phyloP scores from a whole-genome alignment of 64 coral and sea anemone genomes.

The Platygyra sinensis region DNA sequence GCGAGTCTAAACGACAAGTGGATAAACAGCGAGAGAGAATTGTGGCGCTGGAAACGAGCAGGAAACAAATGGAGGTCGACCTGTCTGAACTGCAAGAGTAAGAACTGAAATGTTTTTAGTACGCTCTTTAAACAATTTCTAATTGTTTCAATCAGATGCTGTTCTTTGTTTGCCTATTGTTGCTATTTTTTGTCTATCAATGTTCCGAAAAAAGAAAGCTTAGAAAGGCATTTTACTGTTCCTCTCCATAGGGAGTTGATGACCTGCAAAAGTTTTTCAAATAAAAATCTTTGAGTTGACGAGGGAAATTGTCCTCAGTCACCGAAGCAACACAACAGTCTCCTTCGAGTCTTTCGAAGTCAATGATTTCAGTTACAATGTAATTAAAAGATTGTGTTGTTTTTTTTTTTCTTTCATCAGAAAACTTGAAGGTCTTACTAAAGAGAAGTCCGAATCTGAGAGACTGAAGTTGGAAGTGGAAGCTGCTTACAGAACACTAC shows the following conservation, averaged over 20 bases:
- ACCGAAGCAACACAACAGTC: not conserved
- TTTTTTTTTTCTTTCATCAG: constrained; percentile 43
- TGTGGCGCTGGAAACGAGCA: constrained; percentile 62
- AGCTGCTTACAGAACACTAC: constrained; percentile 70
- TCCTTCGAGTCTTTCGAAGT: not conserved
- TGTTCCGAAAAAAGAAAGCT: too few relatives aligned
- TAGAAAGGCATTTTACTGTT: too few relatives aligned
- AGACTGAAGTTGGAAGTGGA: constrained; percentile 74
- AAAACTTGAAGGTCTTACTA: constrained; percentile 67
- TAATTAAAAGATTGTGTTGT: not conserved
- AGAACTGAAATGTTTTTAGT: not conserved
- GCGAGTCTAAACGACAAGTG: constrained; percentile 85
- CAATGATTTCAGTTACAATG: not conserved
- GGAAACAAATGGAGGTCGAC: constrained; percentile 85
- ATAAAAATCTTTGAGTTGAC: too few relatives aligned
- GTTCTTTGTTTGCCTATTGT: too few relatives aligned
- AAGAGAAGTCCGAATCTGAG: constrained; percentile 75
- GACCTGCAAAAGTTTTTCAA: too few relatives aligned
- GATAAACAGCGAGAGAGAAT: constrained; percentile 90
- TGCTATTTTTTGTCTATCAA: too few relatives aligned
- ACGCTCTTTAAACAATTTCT: too few relatives aligned
- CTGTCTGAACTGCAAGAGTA: constrained; percentile 88
- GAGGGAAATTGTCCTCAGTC: too few relatives aligned
- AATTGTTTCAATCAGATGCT: too few relatives aligned
- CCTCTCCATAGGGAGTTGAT: too few relatives aligned